Evolutionary conservation across 2,797 vertebrate species (phyloP).

Genomic region (Petrocephalus schoutedeni): DNA sequence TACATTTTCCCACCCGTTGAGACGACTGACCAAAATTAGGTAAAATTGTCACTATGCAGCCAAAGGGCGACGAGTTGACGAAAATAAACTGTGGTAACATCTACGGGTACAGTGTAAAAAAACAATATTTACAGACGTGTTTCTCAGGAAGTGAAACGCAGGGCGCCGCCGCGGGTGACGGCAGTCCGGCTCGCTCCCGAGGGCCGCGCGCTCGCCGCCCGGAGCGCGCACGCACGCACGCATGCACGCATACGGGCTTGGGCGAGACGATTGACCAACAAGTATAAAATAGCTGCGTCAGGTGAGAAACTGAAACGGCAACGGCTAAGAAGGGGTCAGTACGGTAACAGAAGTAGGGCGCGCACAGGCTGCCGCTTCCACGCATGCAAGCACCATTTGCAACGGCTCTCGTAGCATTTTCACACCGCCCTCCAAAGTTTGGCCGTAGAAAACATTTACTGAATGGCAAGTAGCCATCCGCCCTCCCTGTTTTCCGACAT

Average conservation of each 20-base stretch:
- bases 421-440: constrained; percentile 1
- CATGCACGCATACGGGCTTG: not conserved
- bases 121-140: not conserved
- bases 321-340: not conserved
- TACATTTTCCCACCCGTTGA: not conserved
- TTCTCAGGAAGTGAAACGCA: not conserved
- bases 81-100: not conserved
- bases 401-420: not conserved
- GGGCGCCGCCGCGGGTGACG: not conserved
- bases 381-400: not conserved
- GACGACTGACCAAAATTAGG: not conserved
- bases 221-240: not conserved
- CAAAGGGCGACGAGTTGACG: not conserved
- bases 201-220: too few relatives aligned
- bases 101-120: not conserved
- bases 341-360: not conserved
- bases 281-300: not conserved
- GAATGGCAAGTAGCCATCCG: constrained; percentile 31
- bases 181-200: not conserved
- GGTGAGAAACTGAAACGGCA: not conserved
- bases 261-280: not conserved
- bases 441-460: constrained; percentile 33
- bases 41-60: not conserved
- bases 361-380: not conserved
- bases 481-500: constrained; percentile 16